Percentiles rank a stretch among this genome's conserved stretches.
Conservation (phyloP, 2,113 vertebrate species). For the Phycodurus eques region DNA sequence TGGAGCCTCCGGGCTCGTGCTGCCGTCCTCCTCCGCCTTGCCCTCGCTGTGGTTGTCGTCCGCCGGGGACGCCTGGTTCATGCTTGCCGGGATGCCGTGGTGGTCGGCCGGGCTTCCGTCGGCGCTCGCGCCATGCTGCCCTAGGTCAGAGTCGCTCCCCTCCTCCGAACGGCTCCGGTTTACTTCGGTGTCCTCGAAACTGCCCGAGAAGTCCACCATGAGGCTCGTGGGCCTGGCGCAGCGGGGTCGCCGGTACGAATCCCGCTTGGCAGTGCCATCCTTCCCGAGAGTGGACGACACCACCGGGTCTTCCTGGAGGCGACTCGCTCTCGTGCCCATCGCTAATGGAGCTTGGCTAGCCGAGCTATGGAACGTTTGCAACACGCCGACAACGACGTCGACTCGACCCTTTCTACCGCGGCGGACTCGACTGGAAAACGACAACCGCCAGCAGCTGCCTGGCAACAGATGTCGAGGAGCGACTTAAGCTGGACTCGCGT, state of each 20-base stretch:
- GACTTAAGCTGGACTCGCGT: background rate
- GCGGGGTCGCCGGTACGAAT: conserved; percentile 69
- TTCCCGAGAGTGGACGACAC: conserved; percentile 66
- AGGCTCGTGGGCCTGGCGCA: conserved; percentile 74
- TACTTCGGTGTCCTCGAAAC: conserved; percentile 74
- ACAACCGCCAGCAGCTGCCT: background rate
- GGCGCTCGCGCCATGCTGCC: conserved; percentile 67
- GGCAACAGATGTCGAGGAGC: background rate
- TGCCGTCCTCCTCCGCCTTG: conserved; percentile 56
- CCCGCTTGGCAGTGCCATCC: conserved; percentile 65
- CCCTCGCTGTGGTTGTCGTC: conserved; percentile 56
- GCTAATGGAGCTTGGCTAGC: conserved; percentile 47
- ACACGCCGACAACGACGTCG: conserved; percentile 27
- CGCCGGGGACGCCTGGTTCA: conserved; percentile 53
- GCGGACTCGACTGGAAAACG: background rate
- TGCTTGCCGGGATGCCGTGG: conserved; percentile 53
- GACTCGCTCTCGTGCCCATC: conserved; percentile 77
- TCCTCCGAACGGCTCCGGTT: conserved; percentile 75
- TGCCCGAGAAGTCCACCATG: conserved; percentile 73
- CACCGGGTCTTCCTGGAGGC: conserved; percentile 72
- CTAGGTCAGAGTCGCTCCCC: conserved; percentile 74
- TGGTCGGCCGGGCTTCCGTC: conserved; percentile 69
- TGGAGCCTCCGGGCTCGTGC: conserved; percentile 44
- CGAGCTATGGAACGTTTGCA: conserved; percentile 12
- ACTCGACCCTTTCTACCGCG: conserved; percentile 26